These are phyloP conservation scores for Actenoides hombroni DNA, from an alignment of 2,113 vertebrate species.

Conservation along the genomic window DNA sequence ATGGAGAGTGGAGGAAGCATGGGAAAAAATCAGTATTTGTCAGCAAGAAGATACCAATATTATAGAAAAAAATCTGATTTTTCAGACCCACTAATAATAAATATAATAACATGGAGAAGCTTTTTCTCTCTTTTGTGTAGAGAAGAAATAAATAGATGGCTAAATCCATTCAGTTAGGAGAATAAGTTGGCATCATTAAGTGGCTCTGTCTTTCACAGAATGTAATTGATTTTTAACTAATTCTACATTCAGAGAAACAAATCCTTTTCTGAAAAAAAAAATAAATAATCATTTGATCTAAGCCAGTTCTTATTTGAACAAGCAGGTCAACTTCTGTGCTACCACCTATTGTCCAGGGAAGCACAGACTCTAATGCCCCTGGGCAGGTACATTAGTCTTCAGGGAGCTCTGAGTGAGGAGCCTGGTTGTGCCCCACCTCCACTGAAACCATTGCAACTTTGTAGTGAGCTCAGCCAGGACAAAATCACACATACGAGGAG, in stretches of 20 bases:
- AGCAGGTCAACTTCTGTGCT: neutral
- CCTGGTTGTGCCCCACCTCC: neutral
- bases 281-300: neutral
- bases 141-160: neutral
- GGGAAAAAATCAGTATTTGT: neutral
- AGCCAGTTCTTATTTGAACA: neutral
- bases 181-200: neutral
- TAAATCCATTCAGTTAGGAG: neutral
- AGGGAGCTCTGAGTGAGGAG: neutral
- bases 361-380: neutral
- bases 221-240: conserved; percentile 32
- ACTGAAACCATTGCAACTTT: neutral
- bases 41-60: neutral
- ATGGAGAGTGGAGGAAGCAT: neutral
- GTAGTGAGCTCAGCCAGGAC: neutral
- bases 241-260: neutral
- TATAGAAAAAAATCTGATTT: neutral
- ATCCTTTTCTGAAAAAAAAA: neutral
- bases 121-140: neutral
- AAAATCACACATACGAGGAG: neutral
- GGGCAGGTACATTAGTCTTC: neutral
- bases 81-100: neutral
- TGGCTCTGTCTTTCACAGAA: neutral
- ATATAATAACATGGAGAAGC: neutral
- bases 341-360: neutral